These are phyloP conservation scores for Galagoides demidoff DNA, from an alignment of 2,797 vertebrate species.

Conservation along the genomic window DNA sequence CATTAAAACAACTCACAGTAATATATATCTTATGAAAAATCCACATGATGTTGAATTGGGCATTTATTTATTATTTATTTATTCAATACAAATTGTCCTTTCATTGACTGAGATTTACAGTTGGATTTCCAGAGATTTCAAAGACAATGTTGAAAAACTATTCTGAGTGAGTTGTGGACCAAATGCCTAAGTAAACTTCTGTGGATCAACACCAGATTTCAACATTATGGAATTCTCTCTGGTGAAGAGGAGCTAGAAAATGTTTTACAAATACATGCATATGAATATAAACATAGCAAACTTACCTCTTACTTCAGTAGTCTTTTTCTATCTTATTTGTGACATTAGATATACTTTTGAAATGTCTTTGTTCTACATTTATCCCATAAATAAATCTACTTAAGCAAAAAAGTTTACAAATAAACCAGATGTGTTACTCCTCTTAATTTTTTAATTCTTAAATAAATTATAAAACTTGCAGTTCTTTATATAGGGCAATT, in stretches of 20 bases:
- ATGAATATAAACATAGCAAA: not conserved
- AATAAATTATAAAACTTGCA: not conserved
- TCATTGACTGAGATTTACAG: conserved; percentile 13
- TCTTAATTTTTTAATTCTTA: not conserved
- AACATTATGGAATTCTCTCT: conserved; percentile 26
- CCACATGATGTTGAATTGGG: not conserved
- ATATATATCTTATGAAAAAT: conserved; percentile 59
- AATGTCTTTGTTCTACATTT: conserved; percentile 25
- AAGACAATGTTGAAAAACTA: conserved; percentile 57
- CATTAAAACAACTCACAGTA: conserved; percentile 52
- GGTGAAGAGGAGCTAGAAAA: not conserved
- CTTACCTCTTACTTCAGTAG: not conserved
- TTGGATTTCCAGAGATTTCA: conserved; percentile 45
- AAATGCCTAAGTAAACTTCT: conserved; percentile 4
- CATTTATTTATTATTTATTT: not conserved
- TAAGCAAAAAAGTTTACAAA: conserved; percentile 33
- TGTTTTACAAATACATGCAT: not conserved
- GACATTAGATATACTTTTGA: conserved; percentile 9
- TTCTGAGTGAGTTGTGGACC: not conserved
- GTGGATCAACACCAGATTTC: not conserved
- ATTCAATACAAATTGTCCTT: not conserved
- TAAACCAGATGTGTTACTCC: not conserved
- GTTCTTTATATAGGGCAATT: not conserved
- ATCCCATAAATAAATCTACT: not conserved
- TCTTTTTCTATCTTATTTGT: not conserved